These are phyloP conservation scores for Rhipidura dahli DNA, from an alignment of 2,113 vertebrate genomes.

Conservation along the genomic window DNA sequence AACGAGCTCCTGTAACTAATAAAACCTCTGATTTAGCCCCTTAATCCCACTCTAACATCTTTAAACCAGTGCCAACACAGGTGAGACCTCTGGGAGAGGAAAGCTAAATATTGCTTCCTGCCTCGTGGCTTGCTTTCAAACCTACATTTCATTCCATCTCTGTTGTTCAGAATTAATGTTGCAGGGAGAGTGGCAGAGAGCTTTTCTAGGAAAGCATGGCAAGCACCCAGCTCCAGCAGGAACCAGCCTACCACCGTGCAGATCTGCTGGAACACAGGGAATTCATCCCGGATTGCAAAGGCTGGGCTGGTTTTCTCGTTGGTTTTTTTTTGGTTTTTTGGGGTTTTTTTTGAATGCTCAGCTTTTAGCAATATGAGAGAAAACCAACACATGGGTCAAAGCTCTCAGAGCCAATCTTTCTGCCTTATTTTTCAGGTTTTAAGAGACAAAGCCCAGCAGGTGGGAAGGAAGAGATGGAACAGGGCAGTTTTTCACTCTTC, in stretches of 20 bases:
- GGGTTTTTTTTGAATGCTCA: neutral
- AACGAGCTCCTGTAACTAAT: slow-evolving; percentile 13
- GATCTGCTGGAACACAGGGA: neutral
- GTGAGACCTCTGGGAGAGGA: slow-evolving; percentile 45
- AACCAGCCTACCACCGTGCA: neutral
- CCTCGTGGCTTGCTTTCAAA: neutral
- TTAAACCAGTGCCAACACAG: slow-evolving; percentile 37
- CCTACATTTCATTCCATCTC: neutral
- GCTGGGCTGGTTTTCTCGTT: neutral
- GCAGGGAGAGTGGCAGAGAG: neutral
- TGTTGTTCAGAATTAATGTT: neutral
- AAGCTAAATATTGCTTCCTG: slow-evolving; percentile 1
- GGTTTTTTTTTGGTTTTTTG: neutral
- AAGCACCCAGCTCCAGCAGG: slow-evolving; percentile 21
- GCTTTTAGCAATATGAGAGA: neutral
- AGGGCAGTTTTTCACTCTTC: neutral
- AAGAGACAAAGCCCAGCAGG: neutral
- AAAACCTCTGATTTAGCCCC: slow-evolving; percentile 28
- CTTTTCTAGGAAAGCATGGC: slow-evolving; percentile 32
- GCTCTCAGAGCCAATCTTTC: neutral
- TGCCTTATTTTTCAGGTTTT: neutral
- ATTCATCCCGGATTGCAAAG: neutral
- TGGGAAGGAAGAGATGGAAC: neutral
- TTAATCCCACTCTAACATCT: slow-evolving; percentile 19
- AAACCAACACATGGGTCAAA: neutral